A percentile compares a stretch with the other conserved stretches of the same genome.
Evolutionary conservation across 1,140 invertebrate species (phyloP).

Genomic region (Nylanderia fulva): DNA sequence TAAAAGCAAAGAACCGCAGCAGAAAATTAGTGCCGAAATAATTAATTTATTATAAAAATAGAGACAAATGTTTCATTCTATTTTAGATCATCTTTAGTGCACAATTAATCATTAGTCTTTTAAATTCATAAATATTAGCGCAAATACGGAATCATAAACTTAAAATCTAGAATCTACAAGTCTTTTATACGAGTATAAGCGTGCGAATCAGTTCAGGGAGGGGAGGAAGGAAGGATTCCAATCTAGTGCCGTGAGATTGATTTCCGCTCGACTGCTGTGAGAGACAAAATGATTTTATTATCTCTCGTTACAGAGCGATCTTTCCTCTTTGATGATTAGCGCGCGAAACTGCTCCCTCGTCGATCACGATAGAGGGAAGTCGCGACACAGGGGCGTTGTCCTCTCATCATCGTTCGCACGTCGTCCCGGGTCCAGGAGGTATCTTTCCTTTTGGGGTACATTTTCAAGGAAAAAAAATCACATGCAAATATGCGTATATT

Average conservation of each 20-base stretch:
- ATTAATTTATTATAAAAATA: too few species aligned
- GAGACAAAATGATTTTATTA: constrained; percentile 17
- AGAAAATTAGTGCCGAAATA: too few species aligned
- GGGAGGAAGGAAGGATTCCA: too few species aligned
- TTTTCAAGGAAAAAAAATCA: background rate
- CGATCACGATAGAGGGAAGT: constrained; percentile 11
- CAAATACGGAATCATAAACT: too few species aligned
- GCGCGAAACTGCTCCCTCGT: background rate
- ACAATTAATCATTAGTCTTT: too few species aligned
- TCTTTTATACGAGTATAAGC: background rate
- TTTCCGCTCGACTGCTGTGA: constrained; percentile 16
- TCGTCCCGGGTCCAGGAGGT: too few species aligned
- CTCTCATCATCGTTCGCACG: background rate
- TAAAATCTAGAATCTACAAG: too few species aligned
- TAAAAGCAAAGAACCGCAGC: too few species aligned
- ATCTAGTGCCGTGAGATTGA: background rate
- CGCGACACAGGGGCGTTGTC: constrained; percentile 39
- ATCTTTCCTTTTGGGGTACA: background rate
- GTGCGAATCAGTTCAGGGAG: background rate
- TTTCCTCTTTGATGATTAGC: background rate
- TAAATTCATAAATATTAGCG: too few species aligned
- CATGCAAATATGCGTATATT: background rate
- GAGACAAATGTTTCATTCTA: too few species aligned
- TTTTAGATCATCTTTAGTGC: too few species aligned
- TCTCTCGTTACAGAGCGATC: constrained; percentile 15